phyloP scores from a whole-genome alignment of 2,113 vertebrate genomes.

The Pseudopodoces humilis region DNA sequence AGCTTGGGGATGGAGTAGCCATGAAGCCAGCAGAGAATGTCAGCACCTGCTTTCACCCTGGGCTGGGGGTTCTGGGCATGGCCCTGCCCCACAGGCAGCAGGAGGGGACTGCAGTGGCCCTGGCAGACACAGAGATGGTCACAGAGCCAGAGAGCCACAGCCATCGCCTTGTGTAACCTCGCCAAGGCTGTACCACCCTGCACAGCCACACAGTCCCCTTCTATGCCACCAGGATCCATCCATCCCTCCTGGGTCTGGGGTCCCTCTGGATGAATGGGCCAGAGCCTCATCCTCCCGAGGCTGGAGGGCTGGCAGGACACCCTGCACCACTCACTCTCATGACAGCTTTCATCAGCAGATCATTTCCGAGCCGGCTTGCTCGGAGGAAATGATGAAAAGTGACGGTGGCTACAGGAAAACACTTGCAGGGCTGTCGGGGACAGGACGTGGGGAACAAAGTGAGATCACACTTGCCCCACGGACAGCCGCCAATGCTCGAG shows the following conservation, averaged over 20 bases:
- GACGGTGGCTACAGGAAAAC: background rate
- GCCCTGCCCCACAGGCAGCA: background rate
- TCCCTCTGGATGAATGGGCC: background rate
- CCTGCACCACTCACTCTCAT: background rate
- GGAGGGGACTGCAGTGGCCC: background rate
- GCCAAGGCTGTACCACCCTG: accelerated
- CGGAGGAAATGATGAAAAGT: slow-evolving; percentile 34
- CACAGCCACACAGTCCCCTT: accelerated
- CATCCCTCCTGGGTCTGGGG: background rate
- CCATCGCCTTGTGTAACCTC: background rate
- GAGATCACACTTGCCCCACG: background rate
- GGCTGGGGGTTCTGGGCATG: accelerated
- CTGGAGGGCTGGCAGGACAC: background rate
- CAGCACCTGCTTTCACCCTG: accelerated
- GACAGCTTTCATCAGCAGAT: background rate
- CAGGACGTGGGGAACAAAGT: background rate
- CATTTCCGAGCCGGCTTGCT: background rate
- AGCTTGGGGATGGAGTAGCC: background rate
- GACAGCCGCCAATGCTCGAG: background rate
- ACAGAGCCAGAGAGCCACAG: accelerated
- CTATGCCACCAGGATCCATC: background rate
- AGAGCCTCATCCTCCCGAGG: background rate
- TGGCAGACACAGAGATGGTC: accelerated
- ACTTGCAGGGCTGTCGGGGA: background rate
- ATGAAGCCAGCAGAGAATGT: background rate